Percentiles rank a stretch among this genome's conserved stretches.
Evolutionary conservation across 1,140 invertebrate genomes (phyloP).

Genomic region (Helicorthomorpha holstii): DNA sequence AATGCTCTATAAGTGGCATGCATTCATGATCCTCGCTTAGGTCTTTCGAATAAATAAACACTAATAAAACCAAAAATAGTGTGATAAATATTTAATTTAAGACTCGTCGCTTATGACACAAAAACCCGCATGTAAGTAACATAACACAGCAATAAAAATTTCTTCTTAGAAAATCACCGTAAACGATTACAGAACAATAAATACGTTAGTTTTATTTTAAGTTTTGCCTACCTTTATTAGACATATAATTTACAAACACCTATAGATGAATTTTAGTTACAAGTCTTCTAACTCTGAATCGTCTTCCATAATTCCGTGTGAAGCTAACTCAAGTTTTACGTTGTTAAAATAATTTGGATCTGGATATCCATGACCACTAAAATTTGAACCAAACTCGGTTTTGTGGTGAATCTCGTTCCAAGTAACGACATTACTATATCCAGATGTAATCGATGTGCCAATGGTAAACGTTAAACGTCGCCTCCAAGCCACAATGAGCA

Average conservation of each 20-base stretch:
- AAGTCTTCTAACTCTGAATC: background rate
- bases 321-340: conserved; percentile 45
- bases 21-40: too few relatives aligned
- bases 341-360: conserved; percentile 55
- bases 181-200: too few relatives aligned
- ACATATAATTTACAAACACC: background rate
- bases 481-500: conserved; percentile 64
- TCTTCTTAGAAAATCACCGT: too few relatives aligned
- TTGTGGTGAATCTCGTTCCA: conserved; percentile 87
- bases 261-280: background rate
- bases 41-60: too few relatives aligned
- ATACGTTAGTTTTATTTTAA: too few relatives aligned
- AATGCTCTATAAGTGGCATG: too few relatives aligned
- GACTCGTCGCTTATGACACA: too few relatives aligned
- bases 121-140: too few relatives aligned
- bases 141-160: too few relatives aligned
- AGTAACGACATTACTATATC: conserved; percentile 68
- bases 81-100: too few relatives aligned
- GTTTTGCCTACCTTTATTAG: background rate
- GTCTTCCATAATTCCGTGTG: conserved; percentile 23
- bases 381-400: conserved; percentile 48
- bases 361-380: conserved; percentile 49
- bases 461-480: conserved; percentile 69
- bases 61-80: too few relatives aligned
- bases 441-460: conserved; percentile 68